phyloP scores from a whole-genome alignment of 1,140 invertebrate genomes.

The Leptoteleia sp. region DNA sequence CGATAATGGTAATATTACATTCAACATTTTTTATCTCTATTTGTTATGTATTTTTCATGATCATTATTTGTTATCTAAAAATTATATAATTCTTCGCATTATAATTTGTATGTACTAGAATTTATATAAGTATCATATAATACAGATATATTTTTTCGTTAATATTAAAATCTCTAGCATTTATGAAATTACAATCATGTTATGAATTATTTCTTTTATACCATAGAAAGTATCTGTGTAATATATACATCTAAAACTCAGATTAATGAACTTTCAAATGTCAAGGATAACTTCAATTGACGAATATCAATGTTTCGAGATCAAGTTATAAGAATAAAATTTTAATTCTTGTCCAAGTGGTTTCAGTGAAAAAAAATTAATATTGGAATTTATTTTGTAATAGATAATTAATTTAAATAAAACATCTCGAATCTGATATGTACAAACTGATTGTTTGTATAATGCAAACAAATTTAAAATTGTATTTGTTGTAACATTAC shows the following conservation, averaged over 20 bases:
- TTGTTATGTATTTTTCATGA: too few species aligned
- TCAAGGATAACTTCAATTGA: conserved; percentile 28
- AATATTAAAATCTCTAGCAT: too few species aligned
- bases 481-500: too few species aligned
- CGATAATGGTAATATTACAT: conserved; percentile 90
- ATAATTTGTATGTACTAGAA: too few species aligned
- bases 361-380: background rate
- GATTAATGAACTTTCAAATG: conserved; percentile 49
- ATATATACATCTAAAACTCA: conserved; percentile 20
- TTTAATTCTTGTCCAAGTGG: background rate
- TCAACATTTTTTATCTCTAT: too few species aligned
- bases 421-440: too few species aligned
- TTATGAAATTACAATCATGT: too few species aligned
- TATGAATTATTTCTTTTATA: background rate
- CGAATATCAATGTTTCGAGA: conserved; percentile 13
- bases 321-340: conserved; percentile 1
- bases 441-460: background rate
- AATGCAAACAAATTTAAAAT: too few species aligned
- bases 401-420: conserved; percentile 5
- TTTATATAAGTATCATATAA: too few species aligned
- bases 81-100: too few species aligned
- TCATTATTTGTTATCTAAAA: too few species aligned
- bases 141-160: too few species aligned
- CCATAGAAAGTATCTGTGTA: conserved; percentile 14
- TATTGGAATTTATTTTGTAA: conserved; percentile 9